A percentile compares a stretch with the other conserved stretches of the same genome.
Evolutionary conservation across 2,113 vertebrate genomes (phyloP).

Genomic region (Misgurnus anguillicaudatus): DNA sequence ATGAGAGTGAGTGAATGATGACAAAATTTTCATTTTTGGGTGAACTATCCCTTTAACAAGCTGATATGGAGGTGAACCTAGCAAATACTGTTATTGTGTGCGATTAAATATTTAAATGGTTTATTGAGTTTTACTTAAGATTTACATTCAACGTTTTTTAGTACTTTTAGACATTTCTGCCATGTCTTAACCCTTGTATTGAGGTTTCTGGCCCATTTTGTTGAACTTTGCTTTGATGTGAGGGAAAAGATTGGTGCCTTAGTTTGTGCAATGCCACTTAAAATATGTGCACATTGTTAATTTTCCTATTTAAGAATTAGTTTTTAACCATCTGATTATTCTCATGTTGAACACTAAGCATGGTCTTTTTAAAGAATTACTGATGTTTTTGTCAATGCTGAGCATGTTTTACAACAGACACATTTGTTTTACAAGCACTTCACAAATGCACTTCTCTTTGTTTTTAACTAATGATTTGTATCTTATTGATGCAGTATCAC

Average conservation of each 20-base stretch:
- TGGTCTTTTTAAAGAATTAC: constrained; percentile 22
- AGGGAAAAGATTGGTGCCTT: constrained; percentile 43
- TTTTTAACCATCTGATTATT: constrained; percentile 7
- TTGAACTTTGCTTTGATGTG: background rate
- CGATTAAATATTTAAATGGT: background rate
- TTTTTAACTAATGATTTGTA: background rate
- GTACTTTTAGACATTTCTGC: background rate
- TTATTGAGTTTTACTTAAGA: background rate
- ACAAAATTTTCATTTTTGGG: too few species aligned
- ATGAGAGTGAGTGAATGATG: too few species aligned
- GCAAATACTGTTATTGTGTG: background rate
- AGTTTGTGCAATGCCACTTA: constrained; percentile 32
- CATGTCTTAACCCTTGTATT: background rate
- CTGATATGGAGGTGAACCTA: background rate
- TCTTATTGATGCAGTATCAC: background rate
- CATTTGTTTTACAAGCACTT: background rate
- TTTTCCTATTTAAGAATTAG: background rate
- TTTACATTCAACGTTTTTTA: background rate
- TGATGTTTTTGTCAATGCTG: constrained; percentile 26
- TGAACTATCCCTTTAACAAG: too few species aligned
- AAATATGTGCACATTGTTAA: constrained; percentile 13
- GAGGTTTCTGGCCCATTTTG: background rate
- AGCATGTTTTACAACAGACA: constrained; percentile 44
- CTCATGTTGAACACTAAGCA: background rate
- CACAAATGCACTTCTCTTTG: constrained; percentile 18